Evolutionary conservation across 2,113 vertebrate species (phyloP), one percentile per base, ranked within the genome.

Genomic region (Anhinga rufa): DNA sequence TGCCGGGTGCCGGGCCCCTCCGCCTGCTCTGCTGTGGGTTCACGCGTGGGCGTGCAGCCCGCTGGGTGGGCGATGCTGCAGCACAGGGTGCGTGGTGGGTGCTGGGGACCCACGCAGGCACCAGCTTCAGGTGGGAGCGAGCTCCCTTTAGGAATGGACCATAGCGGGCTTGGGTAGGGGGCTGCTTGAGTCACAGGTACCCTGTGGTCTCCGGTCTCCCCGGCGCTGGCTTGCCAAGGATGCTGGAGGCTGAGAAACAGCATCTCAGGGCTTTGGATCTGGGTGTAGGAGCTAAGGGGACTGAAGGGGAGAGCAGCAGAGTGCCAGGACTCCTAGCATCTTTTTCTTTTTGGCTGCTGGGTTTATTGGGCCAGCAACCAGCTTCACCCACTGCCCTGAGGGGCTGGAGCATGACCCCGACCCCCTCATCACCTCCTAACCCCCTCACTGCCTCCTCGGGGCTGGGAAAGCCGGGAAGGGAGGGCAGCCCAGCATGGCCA

Each of bases 221-320:
- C 2, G 1, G 44, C 1, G 1, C 68, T 31, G 46, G 25, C 16
- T 51, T 31, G 9, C 3, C 12, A 25, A 1, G 66, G n/a, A 25
- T 24, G 48, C 9, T 34, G 92, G 82, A 26, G 57, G 51, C 7
- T 66, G 51, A 61, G 54, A 40, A 46, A 15, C 61, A n/a, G 17
- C 34, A 57, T 25, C 36, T 29, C 26, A 3, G 34, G 58, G 64
- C 20, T 84, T 28, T 11, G 9, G n/a, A 28, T 2, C 25, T 15
- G 25, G 71, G 10, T 20, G 14, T 40, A 62, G 65, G 54, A 42
- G n/a, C n/a, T 25, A 20, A 14, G 17, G 29, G 5, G 9, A 49
- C 6, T 0, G 0, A 38, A 49, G 6, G 1, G 13, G 66, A 19
- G 12, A 68, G 26, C 86, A 78, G 90, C 52, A n/a, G 65, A 49